Evolutionary conservation across 2,113 vertebrate species (phyloP), one percentile per base, ranked within the genome.

Genomic region (Epinephelus fuscoguttatus): DNA sequence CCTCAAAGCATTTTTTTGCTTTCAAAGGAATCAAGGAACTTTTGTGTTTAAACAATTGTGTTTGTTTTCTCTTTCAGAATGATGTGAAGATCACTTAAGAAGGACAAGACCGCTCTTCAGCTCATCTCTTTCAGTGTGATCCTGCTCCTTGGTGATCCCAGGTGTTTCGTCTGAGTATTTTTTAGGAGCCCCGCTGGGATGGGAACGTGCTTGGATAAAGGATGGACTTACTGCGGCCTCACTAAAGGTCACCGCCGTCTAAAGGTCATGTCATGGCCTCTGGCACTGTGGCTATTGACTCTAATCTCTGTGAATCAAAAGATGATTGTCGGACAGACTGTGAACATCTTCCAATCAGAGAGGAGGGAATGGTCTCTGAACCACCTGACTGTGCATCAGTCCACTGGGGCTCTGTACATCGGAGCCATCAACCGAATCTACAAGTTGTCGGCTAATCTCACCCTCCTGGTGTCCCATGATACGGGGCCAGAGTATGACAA

Each of bases 401-500:
- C 93, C 45, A 98, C 97, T 0, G 98, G 98, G 0, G 95, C 96
- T 0, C 95, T 99, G 68, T 99, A 99, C 0, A 89, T 99, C 1
- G 98, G 98, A 6, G 98, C 98, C 8, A 95, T 97, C 85, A 99
- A 99, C 92, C 91, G 98, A 66, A 96, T 99, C 62, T 99, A 99
- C 88, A 98, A 98, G 92, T 95, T 99, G 10, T 97, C 97, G 0
- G 94, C 96, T 6, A 98, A 99, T 90, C 94, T 99, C 86, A 97
- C 96, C 11, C 96, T 97, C 1, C 93, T 98, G 88, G 97, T 99
- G 85, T 97, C 97, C 9, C 98, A 99, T 79, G 97, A 97, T 86
- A 99, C 98, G 0, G 98, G 98, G 0, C 98, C 98, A 0, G 97
- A 97, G 78, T 97, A 98, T 80, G 98, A 99, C 94, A 99, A 99